Evolutionary conservation across 2,888 invertebrate species (phyloP), one percentile per base, ranked within the genome.

Genomic region (Pterostichus madidus): DNA sequence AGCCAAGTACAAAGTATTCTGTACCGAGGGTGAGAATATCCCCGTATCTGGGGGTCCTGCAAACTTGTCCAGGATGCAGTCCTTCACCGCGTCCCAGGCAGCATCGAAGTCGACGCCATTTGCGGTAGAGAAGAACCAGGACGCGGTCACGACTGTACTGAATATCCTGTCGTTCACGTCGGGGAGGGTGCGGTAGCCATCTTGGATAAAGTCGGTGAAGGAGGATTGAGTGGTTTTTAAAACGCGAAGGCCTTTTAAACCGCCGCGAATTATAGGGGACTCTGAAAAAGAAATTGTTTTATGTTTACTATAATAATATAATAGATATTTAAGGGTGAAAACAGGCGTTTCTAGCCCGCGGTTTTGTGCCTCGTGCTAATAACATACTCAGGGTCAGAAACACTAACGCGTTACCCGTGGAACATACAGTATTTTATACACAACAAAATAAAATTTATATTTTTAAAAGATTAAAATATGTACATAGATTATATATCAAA

Each of bases 171-270:
- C 96, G 61, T 94, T 92, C 53, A 93, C 93, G 89, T 96, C 96
- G 0, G 94, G 93, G 17, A 96, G 90, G 0, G 95, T 94, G 32
- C 95, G 93, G 88, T 94, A 96, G 86, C 95, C 96, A 87, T 96
- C 96, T 87, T 94, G 93, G 24, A 95, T 93, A 87, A 96, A 96
- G 88, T 96, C 95, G 2, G 93, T 94, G 87, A 96, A 96, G 0
- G 95, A 93, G 0, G 96, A 96, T 87, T 96, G 94, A 0, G 96
- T 96, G 0, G 96, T 96, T 89, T 96, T 96, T 84, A 96, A 89
- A 0, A 96, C 93, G 53, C 95, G 91, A 24, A 96, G 90, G 24
- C 93, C 93, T 85, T 93, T 93, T 78, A 96, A 89, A 7, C 96
- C 95, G 7, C 94, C 94, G 79, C 93, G 93, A 61, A 95, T 93